These are phyloP conservation scores for Ceratitis capitata DNA, from an alignment of 1,140 invertebrate genomes.

Conservation along the genomic window DNA sequence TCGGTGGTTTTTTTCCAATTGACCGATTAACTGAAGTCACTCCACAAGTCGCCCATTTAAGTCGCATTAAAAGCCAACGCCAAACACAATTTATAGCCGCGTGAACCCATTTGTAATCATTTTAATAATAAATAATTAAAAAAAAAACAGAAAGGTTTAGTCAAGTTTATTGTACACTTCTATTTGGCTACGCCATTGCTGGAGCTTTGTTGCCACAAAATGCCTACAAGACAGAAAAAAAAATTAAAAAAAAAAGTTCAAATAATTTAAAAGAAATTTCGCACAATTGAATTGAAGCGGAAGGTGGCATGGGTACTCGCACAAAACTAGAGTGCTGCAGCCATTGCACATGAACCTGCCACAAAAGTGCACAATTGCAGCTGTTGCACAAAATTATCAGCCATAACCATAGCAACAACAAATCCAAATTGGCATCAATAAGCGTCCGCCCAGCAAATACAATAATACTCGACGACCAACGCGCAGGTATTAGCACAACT, in stretches of 20 bases:
- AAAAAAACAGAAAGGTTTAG: not conserved
- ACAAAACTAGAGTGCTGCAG: not conserved
- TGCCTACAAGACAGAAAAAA: not conserved
- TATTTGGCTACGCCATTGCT: not conserved
- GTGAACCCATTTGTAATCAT: slow-evolving; percentile 1
- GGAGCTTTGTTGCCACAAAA: not conserved
- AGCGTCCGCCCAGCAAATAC: not conserved
- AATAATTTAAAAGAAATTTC: not conserved
- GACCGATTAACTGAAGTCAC: not conserved
- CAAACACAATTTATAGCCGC: not conserved
- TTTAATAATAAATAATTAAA: not conserved
- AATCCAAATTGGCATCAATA: not conserved
- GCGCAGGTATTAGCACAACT: not conserved
- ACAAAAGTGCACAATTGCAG: not conserved
- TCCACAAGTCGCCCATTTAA: not conserved
- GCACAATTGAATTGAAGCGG: not conserved
- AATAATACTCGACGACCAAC: not conserved
- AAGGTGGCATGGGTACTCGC: too few species aligned
- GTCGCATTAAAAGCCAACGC: not conserved
- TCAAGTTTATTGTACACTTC: not conserved
- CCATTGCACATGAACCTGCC: slow-evolving; percentile 3
- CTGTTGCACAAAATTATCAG: not conserved
- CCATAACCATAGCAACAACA: not conserved
- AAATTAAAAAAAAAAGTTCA: not conserved
- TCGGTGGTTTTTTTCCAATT: too few species aligned